Conservation (phyloP, 2,888 invertebrate species). For the Caenorhabditis parvicauda region DNA sequence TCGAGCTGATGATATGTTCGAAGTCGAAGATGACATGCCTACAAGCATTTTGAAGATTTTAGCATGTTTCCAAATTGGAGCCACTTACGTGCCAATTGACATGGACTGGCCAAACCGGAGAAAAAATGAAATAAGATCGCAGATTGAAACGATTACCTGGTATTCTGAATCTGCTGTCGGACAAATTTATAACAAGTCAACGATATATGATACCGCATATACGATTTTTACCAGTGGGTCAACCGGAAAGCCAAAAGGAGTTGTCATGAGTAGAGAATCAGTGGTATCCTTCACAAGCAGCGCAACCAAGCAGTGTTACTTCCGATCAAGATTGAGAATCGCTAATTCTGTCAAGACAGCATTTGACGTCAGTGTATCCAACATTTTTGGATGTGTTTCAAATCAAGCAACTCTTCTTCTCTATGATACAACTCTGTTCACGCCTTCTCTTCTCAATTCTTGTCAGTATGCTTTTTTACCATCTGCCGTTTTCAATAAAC, state of each 20-base stretch:
- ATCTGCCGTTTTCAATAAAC: constrained; percentile 54
- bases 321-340: constrained; percentile 26
- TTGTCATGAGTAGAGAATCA: constrained; percentile 38
- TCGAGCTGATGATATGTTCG: too few relatives aligned
- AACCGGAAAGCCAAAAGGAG: constrained; percentile 57
- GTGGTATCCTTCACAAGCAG: constrained; percentile 36
- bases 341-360: constrained; percentile 49
- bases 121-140: constrained; percentile 1
- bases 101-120: constrained; percentile 28
- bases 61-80: constrained; percentile 24
- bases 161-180: not conserved
- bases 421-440: not conserved
- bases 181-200: constrained; percentile 7
- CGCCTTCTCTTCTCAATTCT: not conserved
- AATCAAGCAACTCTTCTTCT: constrained; percentile 14
- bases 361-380: constrained; percentile 55
- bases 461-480: constrained; percentile 43
- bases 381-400: constrained; percentile 46
- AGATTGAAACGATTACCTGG: not conserved
- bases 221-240: constrained; percentile 58
- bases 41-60: too few relatives aligned
- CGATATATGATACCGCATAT: constrained; percentile 26
- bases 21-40: constrained; percentile 12
- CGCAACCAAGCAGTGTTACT: constrained; percentile 34
- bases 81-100: constrained; percentile 45